Evolutionary conservation across 2,888 invertebrate genomes (phyloP), one percentile per base, ranked within the genome.

Genomic region (Auanema sp.): DNA sequence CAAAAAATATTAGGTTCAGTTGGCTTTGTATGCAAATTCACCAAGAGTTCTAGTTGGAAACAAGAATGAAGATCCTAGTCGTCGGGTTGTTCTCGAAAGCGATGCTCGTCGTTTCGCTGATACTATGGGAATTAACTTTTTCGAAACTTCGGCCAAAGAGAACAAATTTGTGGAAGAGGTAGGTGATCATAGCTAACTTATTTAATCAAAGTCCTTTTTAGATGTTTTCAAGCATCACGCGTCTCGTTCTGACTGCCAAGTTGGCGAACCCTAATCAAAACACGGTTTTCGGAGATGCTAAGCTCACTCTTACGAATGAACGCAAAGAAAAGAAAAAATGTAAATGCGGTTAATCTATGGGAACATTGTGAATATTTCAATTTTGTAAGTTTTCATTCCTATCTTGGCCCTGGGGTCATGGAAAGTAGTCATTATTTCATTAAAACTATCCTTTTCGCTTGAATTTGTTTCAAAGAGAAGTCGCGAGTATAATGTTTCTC

Each of bases 121-220:
- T 55, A 93, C 96, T 87, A 96, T 97, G 93, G 91, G 91, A 80
- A 96, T 98, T 84, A 91, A 92, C 79, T 87, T 97, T 77, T 97
- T 93, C 86, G 98, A 98, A 87, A 97, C 98, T 72, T 95, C 94
- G 84, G 98, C 98, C 84, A 98, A 97, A 88, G 95, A 97, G 85
- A 96, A 97, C 86, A 90, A 93, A 82, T 97, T 97, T 87, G 97
- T 98, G 62, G 97, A 97, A 87, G 95, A 97, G 88, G 96, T 95
- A 90, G 89, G 68, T 51, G 47, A 21, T 16, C 16, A 47, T 5
- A 47, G 3, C 3, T 18, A 8, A 47, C 3, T 5, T 55, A 6
- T 4, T 21, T 21, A 40, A 14, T 21, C 55, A 8, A 11, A 12
- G 12, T 47, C n/a, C 5, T 25, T 54, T 85, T 44, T 84, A 89